A percentile compares a stretch with the other conserved stretches of the same genome.
Evolutionary conservation across 2,797 vertebrate genomes (phyloP).

Genomic region (Coendou prehensilis): DNA sequence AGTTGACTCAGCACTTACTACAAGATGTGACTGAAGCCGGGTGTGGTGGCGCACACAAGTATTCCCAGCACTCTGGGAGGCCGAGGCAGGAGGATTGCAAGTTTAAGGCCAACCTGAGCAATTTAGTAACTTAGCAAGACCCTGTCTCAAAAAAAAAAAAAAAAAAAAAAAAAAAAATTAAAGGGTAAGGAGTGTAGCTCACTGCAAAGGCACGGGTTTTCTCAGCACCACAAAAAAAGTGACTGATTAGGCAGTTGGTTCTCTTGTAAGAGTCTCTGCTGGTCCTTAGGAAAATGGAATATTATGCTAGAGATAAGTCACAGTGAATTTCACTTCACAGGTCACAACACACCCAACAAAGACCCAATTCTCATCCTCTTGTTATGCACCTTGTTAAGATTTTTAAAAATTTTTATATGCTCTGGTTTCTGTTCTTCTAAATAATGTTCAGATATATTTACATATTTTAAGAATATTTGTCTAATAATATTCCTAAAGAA

Average conservation of each 20-base stretch:
- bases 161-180: background rate
- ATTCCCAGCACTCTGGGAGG: background rate
- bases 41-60: background rate
- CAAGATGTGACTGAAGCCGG: background rate
- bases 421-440: conserved; percentile 7
- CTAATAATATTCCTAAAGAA: conserved; percentile 53
- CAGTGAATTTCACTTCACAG: background rate
- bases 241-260: background rate
- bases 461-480: conserved; percentile 37
- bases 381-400: background rate
- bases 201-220: background rate
- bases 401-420: background rate
- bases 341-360: background rate
- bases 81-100: background rate
- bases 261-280: background rate
- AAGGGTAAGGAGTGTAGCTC: background rate
- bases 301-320: background rate
- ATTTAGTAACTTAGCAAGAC: background rate
- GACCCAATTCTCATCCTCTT: background rate
- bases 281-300: conserved; percentile 3
- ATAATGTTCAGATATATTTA: background rate
- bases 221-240: background rate
- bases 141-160: background rate
- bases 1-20: background rate
- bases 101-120: background rate